Evolutionary conservation across 2,888 invertebrate species (phyloP).

Genomic region (Escarpia spicata): DNA sequence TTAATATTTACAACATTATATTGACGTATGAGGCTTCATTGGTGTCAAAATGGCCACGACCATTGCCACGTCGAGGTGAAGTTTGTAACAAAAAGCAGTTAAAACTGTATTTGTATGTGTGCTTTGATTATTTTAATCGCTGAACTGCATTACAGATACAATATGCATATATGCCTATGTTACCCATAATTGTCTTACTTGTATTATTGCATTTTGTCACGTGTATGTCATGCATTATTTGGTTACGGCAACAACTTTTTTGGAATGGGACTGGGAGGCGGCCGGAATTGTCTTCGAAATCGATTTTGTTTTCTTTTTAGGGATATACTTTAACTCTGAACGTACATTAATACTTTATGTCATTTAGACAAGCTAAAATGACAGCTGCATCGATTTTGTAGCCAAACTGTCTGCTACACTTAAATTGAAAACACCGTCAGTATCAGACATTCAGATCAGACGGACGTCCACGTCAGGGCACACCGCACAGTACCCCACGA

Average conservation of each 20-base stretch:
- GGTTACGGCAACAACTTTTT: neutral
- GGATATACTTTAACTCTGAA: neutral
- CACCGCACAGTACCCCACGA: too few relatives aligned
- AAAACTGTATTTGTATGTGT: slow-evolving; percentile 4
- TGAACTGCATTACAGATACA: neutral
- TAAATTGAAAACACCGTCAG: neutral
- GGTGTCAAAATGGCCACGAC: neutral
- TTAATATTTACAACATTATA: neutral
- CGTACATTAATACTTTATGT: neutral
- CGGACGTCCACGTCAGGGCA: neutral
- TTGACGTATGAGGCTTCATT: neutral
- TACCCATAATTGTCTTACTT: neutral
- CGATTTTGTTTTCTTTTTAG: neutral
- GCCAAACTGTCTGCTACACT: neutral
- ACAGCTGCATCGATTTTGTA: neutral
- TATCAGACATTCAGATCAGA: neutral
- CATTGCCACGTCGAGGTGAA: slow-evolving; percentile 16
- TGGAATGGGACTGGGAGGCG: neutral
- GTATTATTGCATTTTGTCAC: neutral
- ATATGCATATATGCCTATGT: neutral
- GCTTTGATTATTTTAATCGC: neutral
- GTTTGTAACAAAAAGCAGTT: slow-evolving; percentile 4
- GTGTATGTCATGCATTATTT: neutral
- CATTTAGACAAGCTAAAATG: neutral
- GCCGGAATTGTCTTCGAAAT: neutral